Evolutionary conservation across 2,888 invertebrate genomes (phyloP), one percentile per base, ranked within the genome.

Genomic region (Pelosia muscerda): DNA sequence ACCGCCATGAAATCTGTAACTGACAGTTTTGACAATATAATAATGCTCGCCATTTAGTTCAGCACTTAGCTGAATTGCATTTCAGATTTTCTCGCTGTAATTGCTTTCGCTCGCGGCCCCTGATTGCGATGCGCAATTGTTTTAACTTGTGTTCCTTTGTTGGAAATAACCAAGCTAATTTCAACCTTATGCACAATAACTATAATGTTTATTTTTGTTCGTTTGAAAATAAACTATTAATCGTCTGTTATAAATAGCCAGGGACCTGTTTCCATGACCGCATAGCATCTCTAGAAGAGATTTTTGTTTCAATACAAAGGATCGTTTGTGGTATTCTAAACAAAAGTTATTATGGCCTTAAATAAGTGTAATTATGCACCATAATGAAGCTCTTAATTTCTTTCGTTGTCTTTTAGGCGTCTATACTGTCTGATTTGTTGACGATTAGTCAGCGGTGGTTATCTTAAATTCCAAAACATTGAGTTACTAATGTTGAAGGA

Each of bases 91-190:
- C 69, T 70, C 65, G 22, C 71, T 54, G 67, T 83, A 84, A 84
- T 81, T 70, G 77, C 66, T 81, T 81, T 76, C 53, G 81, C 85
- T 73, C 68, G 79, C 65, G 78, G 82, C 79, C 69, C 71, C 72
- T 80, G 76, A 74, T 81, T 77, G 81, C 79, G 82, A 86, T 84
- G 81, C 78, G 78, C 86, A 84, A 86, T 86, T 86, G 86, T 86
- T 86, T 85, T 79, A 84, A 73, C 78, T 73, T 25, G 79, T 79
- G 72, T 76, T 81, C 84, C 85, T 86, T 85, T 85, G 86, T 85
- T 84, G 76, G 68, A 81, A 80, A 76, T 73, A 79, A n/a, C 61
- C 58, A 76, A 70, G 65, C 64, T 60, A 31, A 75, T 71, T 25
- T 69, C 31, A 58, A 72, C 72, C 69, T 67, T 79, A 63, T 62